phyloP scores from a whole-genome alignment of 2,888 invertebrate genomes.

The Alentia gelatinosa region DNA sequence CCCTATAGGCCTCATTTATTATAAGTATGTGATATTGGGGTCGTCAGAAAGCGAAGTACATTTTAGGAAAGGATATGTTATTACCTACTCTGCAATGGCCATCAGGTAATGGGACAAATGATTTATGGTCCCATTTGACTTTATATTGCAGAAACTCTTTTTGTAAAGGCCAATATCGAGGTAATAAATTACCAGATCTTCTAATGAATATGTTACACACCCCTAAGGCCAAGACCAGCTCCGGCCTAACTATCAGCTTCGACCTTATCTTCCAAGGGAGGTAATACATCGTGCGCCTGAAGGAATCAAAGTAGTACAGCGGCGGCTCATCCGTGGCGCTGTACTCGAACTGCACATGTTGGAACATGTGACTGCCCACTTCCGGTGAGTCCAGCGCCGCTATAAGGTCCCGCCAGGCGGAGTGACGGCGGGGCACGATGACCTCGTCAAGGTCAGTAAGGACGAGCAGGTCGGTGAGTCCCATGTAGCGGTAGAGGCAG shows the following conservation, averaged over 20 bases:
- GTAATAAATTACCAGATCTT: too few species aligned
- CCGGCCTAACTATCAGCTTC: not conserved
- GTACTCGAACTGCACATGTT: not conserved
- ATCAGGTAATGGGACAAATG: too few species aligned
- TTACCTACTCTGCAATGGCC: too few species aligned
- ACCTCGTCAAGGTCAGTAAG: constrained; percentile 76
- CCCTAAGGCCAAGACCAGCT: not conserved
- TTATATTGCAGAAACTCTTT: too few species aligned
- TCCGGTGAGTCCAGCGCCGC: constrained; percentile 56
- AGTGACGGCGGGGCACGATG: constrained; percentile 69
- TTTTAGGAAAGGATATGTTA: too few species aligned
- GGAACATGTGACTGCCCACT: not conserved
- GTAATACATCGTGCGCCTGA: not conserved
- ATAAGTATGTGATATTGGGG: too few species aligned
- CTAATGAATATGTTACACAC: too few species aligned
- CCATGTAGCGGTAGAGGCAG: constrained; percentile 74
- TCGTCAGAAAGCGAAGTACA: too few species aligned
- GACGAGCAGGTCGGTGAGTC: constrained; percentile 69
- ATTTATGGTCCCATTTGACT: too few species aligned
- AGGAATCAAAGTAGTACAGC: not conserved
- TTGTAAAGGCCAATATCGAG: too few species aligned
- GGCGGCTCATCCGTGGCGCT: not conserved
- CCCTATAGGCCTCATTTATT: too few species aligned
- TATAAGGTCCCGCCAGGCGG: constrained; percentile 67
- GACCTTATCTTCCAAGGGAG: not conserved